These are phyloP conservation scores for Coranthus polyacanthus DNA, from an alignment of 2,797 vertebrate genomes.

Conservation along the genomic window DNA sequence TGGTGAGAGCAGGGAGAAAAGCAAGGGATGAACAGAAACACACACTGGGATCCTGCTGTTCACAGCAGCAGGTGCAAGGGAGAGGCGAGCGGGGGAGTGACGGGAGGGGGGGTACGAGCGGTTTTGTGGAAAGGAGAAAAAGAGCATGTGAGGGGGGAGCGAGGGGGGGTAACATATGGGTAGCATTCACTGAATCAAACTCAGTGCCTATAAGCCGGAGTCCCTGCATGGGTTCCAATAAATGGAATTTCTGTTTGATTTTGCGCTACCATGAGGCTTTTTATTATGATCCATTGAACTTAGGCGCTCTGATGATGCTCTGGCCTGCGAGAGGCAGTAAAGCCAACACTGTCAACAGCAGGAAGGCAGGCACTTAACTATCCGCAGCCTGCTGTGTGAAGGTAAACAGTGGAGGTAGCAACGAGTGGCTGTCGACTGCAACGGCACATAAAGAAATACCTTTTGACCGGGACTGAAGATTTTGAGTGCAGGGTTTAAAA, in stretches of 20 bases:
- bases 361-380: slow-evolving; percentile 35
- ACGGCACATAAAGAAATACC: slow-evolving; percentile 36
- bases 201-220: slow-evolving; percentile 45
- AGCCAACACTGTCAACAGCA: slow-evolving; percentile 41
- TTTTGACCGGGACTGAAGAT: slow-evolving; percentile 16
- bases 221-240: slow-evolving; percentile 57
- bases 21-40: slow-evolving; percentile 77
- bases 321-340: slow-evolving; percentile 39
- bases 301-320: slow-evolving; percentile 23
- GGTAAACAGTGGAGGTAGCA: slow-evolving; percentile 28
- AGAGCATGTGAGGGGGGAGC: slow-evolving; percentile 25
- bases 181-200: slow-evolving; percentile 65
- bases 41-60: slow-evolving; percentile 84
- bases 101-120: slow-evolving; percentile 24
- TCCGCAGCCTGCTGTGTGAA: slow-evolving; percentile 39
- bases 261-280: slow-evolving; percentile 48
- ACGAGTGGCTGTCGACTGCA: slow-evolving; percentile 30
- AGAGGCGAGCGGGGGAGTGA: slow-evolving; percentile 27
- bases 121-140: slow-evolving; percentile 57
- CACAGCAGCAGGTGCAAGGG: slow-evolving; percentile 83
- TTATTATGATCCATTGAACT: slow-evolving; percentile 60
- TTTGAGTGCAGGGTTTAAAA: slow-evolving; percentile 8
- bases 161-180: slow-evolving; percentile 53
- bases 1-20: slow-evolving; percentile 67
- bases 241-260: slow-evolving; percentile 65